phyloP scores from a whole-genome alignment of 2,113 vertebrate species.

The Pachycephala philippinensis region DNA sequence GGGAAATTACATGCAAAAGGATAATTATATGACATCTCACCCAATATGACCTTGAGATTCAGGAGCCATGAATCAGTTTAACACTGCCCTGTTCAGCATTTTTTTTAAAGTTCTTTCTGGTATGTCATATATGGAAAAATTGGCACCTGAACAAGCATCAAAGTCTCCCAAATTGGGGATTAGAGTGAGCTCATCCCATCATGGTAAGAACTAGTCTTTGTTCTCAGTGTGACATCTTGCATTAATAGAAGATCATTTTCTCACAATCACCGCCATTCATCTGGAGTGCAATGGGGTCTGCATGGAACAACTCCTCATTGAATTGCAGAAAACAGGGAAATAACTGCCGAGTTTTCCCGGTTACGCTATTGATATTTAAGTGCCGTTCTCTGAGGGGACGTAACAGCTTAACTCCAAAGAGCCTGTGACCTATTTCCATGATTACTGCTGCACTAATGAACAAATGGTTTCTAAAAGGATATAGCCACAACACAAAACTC shows the following conservation, averaged over 20 bases:
- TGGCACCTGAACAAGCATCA: conserved; percentile 72
- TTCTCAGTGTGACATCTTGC: conserved; percentile 71
- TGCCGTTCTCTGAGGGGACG: conserved; percentile 44
- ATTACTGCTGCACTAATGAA: conserved; percentile 64
- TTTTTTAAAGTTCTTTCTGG: background rate
- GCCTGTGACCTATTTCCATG: conserved; percentile 72
- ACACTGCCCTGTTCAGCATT: background rate
- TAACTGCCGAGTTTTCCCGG: conserved; percentile 73
- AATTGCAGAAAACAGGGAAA: conserved; percentile 73
- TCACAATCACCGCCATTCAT: conserved; percentile 83
- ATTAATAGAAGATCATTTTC: conserved; percentile 72
- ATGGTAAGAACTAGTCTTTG: conserved; percentile 76
- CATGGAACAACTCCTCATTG: conserved; percentile 79
- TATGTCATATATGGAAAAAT: conserved; percentile 52
- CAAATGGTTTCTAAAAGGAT: conserved; percentile 36
- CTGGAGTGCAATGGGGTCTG: conserved; percentile 55
- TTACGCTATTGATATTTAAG: conserved; percentile 75
- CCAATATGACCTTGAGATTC: conserved; percentile 49
- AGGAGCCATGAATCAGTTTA: conserved; percentile 9
- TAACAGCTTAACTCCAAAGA: conserved; percentile 60
- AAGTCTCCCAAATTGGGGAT: conserved; percentile 57
- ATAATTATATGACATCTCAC: conserved; percentile 19
- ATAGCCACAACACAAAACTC: background rate
- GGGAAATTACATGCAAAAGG: background rate
- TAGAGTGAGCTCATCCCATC: conserved; percentile 77